Evolutionary conservation across 2,888 invertebrate species (phyloP).

Genomic region (Agrilus biguttatus): DNA sequence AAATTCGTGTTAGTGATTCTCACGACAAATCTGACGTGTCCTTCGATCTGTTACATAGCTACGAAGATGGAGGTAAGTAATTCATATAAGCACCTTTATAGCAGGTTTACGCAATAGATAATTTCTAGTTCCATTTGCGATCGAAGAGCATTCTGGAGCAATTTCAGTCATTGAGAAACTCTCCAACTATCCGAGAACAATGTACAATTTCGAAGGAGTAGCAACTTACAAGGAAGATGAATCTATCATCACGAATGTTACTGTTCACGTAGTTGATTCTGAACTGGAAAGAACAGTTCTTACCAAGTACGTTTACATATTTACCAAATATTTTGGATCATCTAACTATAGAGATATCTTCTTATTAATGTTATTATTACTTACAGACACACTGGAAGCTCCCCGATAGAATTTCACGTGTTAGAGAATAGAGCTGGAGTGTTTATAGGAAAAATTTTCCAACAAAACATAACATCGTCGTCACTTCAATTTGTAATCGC

Average conservation of each 20-base stretch:
- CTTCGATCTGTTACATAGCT: slow-evolving; percentile 71
- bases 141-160: slow-evolving; percentile 76
- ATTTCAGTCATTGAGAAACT: slow-evolving; percentile 72
- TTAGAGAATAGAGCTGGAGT: slow-evolving; percentile 62
- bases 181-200: slow-evolving; percentile 47
- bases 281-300: slow-evolving; percentile 54
- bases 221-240: slow-evolving; percentile 51
- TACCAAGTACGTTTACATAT: slow-evolving; percentile 44
- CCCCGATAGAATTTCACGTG: slow-evolving; percentile 59
- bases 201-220: slow-evolving; percentile 72
- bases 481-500: slow-evolving; percentile 58
- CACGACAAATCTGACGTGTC: slow-evolving; percentile 48
- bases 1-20: slow-evolving; percentile 62
- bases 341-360: background rate
- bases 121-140: slow-evolving; percentile 72
- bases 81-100: background rate
- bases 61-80: slow-evolving; percentile 62
- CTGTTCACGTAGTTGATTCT: slow-evolving; percentile 68
- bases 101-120: background rate
- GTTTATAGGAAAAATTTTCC: slow-evolving; percentile 56
- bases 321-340: slow-evolving; percentile 6
- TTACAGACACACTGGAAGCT: slow-evolving; percentile 42
- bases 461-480: slow-evolving; percentile 30
- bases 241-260: slow-evolving; percentile 67
- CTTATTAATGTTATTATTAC: background rate